Base-by-base conservation (phyloP, 2,888 invertebrate genomes). In the Aromia moschata region DNA sequence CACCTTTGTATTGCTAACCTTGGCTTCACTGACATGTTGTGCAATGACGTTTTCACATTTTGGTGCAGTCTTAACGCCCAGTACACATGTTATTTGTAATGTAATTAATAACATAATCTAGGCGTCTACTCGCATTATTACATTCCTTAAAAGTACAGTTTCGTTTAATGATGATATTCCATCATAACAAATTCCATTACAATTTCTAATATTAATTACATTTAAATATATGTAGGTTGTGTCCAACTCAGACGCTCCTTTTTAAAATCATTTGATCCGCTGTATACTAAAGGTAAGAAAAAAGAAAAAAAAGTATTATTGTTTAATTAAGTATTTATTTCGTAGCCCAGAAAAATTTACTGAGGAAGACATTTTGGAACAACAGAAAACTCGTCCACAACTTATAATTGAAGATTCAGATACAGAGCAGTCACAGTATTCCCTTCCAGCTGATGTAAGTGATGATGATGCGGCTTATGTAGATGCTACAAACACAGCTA, bases 21-120 rank as follows among this genome's bases (percentile, higher is more conserved):
- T 33, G 37, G 31, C 15, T 18, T 10, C 17, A 40, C 38, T 55
- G 38, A 55, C 46, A 55, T 45, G 17, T 55, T 55, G 55, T 55
- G 55, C 55, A 45, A 55, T 46, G 41, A 46, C 41, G 41, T 54
- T 45, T 54, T 54, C 38, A 40, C 55, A 55, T 55, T 49, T 49
- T 55, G 55, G 30, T 55, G 46, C 55, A 55, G 40, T 55, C 31
- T 25, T 41, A 46, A 47, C 33, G 52, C 58, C 49, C 40, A 43
- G 31, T 52, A 62, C 65, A 65, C 58, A 65, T 65, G 65, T 63
- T 65, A 59, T 46, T 63, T 63, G 63, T 65, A 63, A 65, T 65
- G 65, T 65, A 61, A 63, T 65, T 65, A 57, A 51, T 59, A 63
- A 61, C 41, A 38, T 38, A 38, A 20, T 38, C 9, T 14, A 36